Conservation (phyloP, 2,113 vertebrate genomes). For the Eupsittula cactorum region DNA sequence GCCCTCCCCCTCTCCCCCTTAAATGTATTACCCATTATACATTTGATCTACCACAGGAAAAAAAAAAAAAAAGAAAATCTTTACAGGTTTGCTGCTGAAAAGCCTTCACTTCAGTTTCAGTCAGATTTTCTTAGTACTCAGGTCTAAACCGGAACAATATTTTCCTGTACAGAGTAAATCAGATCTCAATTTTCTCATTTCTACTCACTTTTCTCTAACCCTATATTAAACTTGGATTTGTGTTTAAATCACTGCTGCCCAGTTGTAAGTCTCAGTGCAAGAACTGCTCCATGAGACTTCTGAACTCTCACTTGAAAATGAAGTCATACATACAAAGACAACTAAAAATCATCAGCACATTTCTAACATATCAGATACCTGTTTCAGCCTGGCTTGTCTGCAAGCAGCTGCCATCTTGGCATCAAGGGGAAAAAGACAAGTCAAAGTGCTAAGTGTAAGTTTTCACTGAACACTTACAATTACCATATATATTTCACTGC, state of each 20-base stretch:
- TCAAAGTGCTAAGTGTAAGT: neutral
- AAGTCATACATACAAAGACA: neutral
- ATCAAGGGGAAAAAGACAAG: neutral
- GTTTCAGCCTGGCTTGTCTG: neutral
- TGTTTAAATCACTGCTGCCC: neutral
- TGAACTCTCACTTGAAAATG: neutral
- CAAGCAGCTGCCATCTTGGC: neutral
- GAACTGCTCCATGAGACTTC: neutral
- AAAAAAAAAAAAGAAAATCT: neutral
- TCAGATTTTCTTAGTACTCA: neutral
- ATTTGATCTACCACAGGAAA: neutral
- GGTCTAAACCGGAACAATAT: neutral
- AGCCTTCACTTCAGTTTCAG: neutral
- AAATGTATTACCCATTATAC: neutral
- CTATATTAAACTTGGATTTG: neutral
- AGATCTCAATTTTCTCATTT: neutral
- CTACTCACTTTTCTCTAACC: neutral
- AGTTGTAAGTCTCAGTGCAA: neutral
- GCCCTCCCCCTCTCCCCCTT: no score
- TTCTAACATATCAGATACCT: neutral
- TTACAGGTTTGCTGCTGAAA: neutral
- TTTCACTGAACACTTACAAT: neutral
- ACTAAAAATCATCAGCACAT: neutral
- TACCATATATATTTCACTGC: constrained; percentile 66
- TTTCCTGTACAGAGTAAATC: neutral